Evolutionary conservation across 1,140 invertebrate genomes (phyloP).

Genomic region (Formica exsecta): DNA sequence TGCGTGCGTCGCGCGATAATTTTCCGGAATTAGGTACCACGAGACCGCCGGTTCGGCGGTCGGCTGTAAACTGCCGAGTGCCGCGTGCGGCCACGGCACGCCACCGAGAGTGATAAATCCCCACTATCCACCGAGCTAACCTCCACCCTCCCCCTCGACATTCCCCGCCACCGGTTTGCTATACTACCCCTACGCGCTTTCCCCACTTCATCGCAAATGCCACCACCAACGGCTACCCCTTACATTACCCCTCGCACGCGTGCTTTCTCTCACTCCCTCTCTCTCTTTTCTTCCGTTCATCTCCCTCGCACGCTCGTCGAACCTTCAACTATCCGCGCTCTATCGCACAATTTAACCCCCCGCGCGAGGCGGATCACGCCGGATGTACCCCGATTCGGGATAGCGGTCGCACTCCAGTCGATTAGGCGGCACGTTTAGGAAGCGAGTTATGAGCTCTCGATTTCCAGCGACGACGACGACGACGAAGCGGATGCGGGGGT

Average conservation of each 20-base stretch:
- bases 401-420: slow-evolving; percentile 58
- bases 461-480: slow-evolving; percentile 51
- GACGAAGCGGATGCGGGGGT: not conserved
- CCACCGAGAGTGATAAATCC: slow-evolving; percentile 83
- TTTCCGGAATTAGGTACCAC: slow-evolving; percentile 30
- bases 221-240: slow-evolving; percentile 34
- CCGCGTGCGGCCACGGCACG: slow-evolving; percentile 81
- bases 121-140: slow-evolving; percentile 68
- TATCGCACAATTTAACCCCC: slow-evolving; percentile 65
- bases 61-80: slow-evolving; percentile 86
- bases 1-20: not conserved
- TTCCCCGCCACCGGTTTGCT: slow-evolving; percentile 55
- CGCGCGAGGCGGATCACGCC: slow-evolving; percentile 53
- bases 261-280: slow-evolving; percentile 23
- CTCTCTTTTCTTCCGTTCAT: slow-evolving; percentile 30
- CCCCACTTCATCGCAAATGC: slow-evolving; percentile 9
- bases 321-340: slow-evolving; percentile 61
- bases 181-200: slow-evolving; percentile 56
- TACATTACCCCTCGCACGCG: slow-evolving; percentile 41
- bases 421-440: slow-evolving; percentile 66
- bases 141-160: slow-evolving; percentile 39
- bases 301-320: slow-evolving; percentile 21
- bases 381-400: slow-evolving; percentile 54
- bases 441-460: slow-evolving; percentile 60
- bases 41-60: slow-evolving; percentile 79